phyloP scores from a whole-genome alignment of 2,888 invertebrate genomes.

The Temnothorax ravouxi region DNA sequence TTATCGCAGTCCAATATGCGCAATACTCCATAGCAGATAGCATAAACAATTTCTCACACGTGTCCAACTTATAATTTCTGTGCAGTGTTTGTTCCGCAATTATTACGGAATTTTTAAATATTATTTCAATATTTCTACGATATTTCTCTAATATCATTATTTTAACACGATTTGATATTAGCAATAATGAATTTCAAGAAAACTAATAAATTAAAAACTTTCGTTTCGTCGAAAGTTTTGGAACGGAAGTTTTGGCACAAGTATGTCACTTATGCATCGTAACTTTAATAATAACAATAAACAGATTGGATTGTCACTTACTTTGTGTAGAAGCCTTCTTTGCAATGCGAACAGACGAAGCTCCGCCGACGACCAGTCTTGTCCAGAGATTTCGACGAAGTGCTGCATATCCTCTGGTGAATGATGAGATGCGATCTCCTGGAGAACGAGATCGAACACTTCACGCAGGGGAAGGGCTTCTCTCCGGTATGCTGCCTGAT shows the following conservation, averaged over 20 bases:
- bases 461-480: conserved; percentile 89
- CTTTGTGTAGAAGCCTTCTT: conserved; percentile 85
- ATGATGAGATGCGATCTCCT: conserved; percentile 89
- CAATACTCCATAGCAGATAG: conserved; percentile 46
- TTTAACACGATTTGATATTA: not conserved
- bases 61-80: not conserved
- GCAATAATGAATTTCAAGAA: not conserved
- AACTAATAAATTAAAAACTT: not conserved
- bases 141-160: not conserved
- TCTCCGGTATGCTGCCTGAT: conserved; percentile 92
- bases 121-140: not conserved
- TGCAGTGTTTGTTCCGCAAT: not conserved
- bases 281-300: not conserved
- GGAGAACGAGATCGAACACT: conserved; percentile 90
- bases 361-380: conserved; percentile 73
- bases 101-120: not conserved
- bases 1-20: conserved; percentile 55
- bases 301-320: conserved; percentile 77
- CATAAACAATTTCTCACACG: conserved; percentile 35
- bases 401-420: conserved; percentile 87
- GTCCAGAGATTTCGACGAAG: conserved; percentile 35
- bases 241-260: not conserved
- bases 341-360: conserved; percentile 84
- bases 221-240: not conserved
- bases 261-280: not conserved